These are phyloP conservation scores for Amniataba percoides DNA, from an alignment of 2,797 vertebrate species.

Conservation along the genomic window DNA sequence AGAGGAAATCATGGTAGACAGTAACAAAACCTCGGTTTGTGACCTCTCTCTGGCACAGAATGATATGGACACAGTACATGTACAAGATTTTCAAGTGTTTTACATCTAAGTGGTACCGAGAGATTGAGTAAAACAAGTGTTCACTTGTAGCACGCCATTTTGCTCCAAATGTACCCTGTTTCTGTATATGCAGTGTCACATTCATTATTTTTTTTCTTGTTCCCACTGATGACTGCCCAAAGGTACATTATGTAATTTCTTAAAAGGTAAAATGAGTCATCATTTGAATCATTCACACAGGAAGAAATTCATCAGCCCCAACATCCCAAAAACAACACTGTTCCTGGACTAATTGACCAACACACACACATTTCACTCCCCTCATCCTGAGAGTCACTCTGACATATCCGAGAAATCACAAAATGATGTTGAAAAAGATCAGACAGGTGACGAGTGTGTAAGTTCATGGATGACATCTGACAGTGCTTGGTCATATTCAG, in stretches of 20 bases:
- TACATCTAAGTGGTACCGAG: constrained; percentile 9
- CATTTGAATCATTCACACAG: constrained; percentile 16
- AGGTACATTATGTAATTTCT: constrained; percentile 13
- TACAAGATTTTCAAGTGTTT: constrained; percentile 17
- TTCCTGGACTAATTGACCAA: not conserved
- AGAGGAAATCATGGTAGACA: constrained; percentile 56
- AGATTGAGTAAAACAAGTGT: constrained; percentile 8
- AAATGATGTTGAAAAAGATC: not conserved
- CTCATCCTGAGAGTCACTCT: not conserved
- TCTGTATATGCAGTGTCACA: not conserved
- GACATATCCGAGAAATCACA: not conserved
- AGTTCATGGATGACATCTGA: not conserved
- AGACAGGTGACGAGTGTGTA: not conserved
- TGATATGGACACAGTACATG: constrained; percentile 30
- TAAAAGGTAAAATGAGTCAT: constrained; percentile 21
- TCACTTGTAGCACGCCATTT: constrained; percentile 9
- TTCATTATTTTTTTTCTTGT: not conserved
- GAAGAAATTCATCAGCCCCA: not conserved
- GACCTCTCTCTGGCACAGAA: constrained; percentile 52
- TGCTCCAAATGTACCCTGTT: not conserved
- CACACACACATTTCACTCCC: not conserved
- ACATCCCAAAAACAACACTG: not conserved
- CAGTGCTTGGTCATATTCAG: not conserved
- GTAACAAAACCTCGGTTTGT: constrained; percentile 51
- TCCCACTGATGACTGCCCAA: not conserved